Evolutionary conservation across 1,140 invertebrate species (phyloP).

Genomic region (Aphaenogaster ashmeadi): DNA sequence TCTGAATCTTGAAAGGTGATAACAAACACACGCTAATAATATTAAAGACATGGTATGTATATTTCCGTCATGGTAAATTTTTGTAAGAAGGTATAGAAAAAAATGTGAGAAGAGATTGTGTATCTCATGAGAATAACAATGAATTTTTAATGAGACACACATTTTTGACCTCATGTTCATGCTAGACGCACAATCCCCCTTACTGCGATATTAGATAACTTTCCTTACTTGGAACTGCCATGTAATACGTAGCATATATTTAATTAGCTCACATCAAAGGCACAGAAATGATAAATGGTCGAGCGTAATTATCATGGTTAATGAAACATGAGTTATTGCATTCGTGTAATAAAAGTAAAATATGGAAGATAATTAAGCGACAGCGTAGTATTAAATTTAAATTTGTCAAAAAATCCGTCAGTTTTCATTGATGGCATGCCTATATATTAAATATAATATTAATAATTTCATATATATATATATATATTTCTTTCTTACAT

Average conservation of each 20-base stretch:
- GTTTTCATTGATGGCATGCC: not conserved
- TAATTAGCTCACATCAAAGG: conserved; percentile 48
- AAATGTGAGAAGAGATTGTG: not conserved
- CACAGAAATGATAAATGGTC: conserved; percentile 33
- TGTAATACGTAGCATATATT: conserved; percentile 19
- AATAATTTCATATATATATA: not conserved
- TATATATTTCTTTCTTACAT: not conserved
- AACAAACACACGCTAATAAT: not conserved
- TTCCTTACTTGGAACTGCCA: not conserved
- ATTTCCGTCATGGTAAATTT: not conserved
- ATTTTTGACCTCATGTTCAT: not conserved
- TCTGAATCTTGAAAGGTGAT: not conserved
- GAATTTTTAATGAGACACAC: not conserved
- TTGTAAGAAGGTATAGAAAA: not conserved
- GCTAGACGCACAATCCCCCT: not conserved
- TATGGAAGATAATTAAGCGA: conserved; percentile 15
- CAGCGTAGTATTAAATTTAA: conserved; percentile 9
- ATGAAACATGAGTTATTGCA: conserved; percentile 38
- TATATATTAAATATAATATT: too few species aligned
- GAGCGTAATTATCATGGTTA: conserved; percentile 32
- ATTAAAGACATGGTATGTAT: not conserved
- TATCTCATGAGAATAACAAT: not conserved
- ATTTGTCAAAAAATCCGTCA: not conserved
- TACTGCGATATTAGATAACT: not conserved
- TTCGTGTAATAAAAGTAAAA: conserved; percentile 23